A percentile compares a stretch with the other conserved stretches of the same genome.
phyloP scores from a whole-genome alignment of 37 sponge, comb jelly and placozoan species.

The Diacarnus erythraeanus region DNA sequence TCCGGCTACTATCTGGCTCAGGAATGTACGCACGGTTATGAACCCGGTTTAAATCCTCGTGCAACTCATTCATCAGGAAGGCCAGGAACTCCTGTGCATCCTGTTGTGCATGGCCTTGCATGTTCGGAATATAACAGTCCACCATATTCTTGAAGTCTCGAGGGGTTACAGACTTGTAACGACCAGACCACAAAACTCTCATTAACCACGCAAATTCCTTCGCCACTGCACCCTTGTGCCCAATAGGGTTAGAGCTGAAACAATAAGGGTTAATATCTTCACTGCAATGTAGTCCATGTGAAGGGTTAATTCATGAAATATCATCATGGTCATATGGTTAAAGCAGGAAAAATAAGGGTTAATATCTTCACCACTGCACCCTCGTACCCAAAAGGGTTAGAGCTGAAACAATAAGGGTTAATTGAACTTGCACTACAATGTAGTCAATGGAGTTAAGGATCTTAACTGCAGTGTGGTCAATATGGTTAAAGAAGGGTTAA shows the following conservation, averaged over 20 bases:
- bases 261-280: too few species aligned
- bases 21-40: constrained; percentile 38
- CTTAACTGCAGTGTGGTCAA: too few species aligned
- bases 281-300: too few species aligned
- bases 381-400: constrained; percentile 68
- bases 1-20: constrained; percentile 24
- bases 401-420: too few species aligned
- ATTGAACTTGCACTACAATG: too few species aligned
- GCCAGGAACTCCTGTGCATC: constrained; percentile 91
- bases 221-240: constrained; percentile 78
- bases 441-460: too few species aligned
- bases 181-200: constrained; percentile 76
- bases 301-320: too few species aligned
- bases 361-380: constrained; percentile 93
- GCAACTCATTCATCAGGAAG: constrained; percentile 86
- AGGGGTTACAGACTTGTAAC: constrained; percentile 79
- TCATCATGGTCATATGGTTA: too few species aligned
- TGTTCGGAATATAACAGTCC: constrained; percentile 46
- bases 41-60: constrained; percentile 89
- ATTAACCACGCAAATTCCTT: constrained; percentile 88
- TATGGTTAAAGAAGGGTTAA: too few species aligned
- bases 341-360: too few species aligned
- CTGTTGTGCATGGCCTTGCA: constrained; percentile 77
- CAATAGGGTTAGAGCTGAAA: constrained; percentile 67
- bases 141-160: constrained; percentile 85